Percentiles rank a stretch among this genome's conserved stretches.
Conservation (phyloP, 2,797 vertebrate genomes). For the Anas flavirostris region DNA sequence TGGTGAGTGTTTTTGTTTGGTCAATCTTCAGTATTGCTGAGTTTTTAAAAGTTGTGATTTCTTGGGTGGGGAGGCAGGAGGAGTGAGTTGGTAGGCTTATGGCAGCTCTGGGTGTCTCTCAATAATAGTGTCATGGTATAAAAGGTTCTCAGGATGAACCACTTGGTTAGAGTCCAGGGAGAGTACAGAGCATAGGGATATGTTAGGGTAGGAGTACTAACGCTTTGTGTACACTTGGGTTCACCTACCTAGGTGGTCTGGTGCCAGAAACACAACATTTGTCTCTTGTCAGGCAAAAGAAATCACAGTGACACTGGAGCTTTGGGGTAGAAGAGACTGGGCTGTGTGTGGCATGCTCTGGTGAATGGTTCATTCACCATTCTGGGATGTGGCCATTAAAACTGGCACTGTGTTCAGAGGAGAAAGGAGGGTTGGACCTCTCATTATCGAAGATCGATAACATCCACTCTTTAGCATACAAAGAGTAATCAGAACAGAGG, state of each 20-base stretch:
- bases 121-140: background rate
- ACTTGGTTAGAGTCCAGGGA: background rate
- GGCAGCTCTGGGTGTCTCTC: background rate
- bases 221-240: background rate
- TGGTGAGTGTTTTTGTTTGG: slow-evolving; percentile 72
- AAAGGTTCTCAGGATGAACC: background rate
- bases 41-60: background rate
- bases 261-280: background rate
- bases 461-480: background rate
- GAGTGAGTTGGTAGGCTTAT: background rate
- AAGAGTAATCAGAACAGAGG: background rate
- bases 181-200: background rate
- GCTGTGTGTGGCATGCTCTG: background rate
- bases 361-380: background rate
- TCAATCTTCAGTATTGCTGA: background rate
- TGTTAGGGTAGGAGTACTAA: background rate
- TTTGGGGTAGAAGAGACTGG: background rate
- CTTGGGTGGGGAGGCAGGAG: background rate
- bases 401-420: background rate
- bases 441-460: background rate
- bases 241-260: background rate
- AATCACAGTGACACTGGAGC: background rate
- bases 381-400: background rate
- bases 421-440: background rate
- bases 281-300: background rate